A percentile compares a stretch with the other conserved stretches of the same genome.
phyloP scores from a whole-genome alignment of 2,797 vertebrate genomes.

The Chanos chanos region DNA sequence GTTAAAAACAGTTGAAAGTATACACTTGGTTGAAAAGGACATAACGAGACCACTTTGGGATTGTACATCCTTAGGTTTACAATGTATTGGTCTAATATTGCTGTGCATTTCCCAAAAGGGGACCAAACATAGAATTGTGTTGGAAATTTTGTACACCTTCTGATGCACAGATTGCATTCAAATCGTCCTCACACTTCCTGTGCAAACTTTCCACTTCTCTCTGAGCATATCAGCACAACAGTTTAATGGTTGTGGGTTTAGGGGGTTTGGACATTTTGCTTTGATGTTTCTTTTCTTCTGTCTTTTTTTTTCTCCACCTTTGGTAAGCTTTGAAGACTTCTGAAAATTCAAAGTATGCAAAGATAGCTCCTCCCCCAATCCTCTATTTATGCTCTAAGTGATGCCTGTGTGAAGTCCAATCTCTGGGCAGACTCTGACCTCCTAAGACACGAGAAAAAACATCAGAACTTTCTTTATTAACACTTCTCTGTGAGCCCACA shows the following conservation, averaged over 20 bases:
- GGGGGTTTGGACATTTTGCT: conserved; percentile 47
- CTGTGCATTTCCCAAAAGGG: too few relatives aligned
- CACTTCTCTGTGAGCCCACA: too few relatives aligned
- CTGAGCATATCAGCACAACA: conserved; percentile 52
- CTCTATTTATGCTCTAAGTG: conserved; percentile 19
- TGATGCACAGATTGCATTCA: background rate
- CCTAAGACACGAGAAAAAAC: background rate
- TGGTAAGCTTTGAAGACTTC: conserved; percentile 53
- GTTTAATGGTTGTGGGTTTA: conserved; percentile 53
- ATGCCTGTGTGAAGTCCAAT: conserved; percentile 3
- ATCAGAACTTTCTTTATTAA: too few relatives aligned
- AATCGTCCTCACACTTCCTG: too few relatives aligned
- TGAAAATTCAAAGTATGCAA: conserved; percentile 55
- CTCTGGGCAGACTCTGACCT: background rate
- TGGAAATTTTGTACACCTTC: too few relatives aligned
- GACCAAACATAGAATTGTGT: too few relatives aligned
- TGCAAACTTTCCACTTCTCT: conserved; percentile 45
- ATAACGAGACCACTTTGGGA: too few relatives aligned
- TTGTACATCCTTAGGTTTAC: too few relatives aligned
- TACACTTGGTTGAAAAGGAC: too few relatives aligned
- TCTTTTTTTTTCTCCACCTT: conserved; percentile 43
- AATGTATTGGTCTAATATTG: too few relatives aligned
- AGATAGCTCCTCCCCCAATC: conserved; percentile 36
- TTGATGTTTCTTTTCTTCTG: conserved; percentile 66
- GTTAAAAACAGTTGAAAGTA: too few relatives aligned